Percentiles rank a stretch among this genome's conserved stretches.
phyloP scores from a whole-genome alignment of 2,797 vertebrate species.

The Alca torda region DNA sequence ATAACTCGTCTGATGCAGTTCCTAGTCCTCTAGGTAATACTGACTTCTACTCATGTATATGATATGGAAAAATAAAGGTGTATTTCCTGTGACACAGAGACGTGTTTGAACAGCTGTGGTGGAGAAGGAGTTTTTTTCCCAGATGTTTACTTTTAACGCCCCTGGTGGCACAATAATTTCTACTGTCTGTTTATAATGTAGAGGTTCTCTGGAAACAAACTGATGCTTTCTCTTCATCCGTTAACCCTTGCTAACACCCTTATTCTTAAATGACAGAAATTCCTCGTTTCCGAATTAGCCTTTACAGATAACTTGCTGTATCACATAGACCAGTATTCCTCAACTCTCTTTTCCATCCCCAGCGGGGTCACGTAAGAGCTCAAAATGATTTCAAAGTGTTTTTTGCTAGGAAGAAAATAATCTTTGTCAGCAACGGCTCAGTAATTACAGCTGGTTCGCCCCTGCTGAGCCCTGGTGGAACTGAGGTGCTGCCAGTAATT shows the following conservation, averaged over 20 bases:
- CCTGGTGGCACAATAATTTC: neutral
- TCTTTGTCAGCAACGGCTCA: neutral
- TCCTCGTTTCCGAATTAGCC: neutral
- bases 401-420: slow-evolving; percentile 2
- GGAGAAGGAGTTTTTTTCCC: neutral
- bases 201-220: neutral
- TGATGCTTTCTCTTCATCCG: neutral
- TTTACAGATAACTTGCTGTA: neutral
- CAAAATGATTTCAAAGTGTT: neutral
- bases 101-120: neutral
- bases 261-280: neutral
- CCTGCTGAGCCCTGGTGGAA: slow-evolving; percentile 11
- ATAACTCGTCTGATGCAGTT: neutral
- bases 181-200: neutral
- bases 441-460: neutral
- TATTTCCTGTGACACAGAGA: neutral
- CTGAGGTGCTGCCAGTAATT: neutral
- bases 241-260: neutral
- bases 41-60: neutral
- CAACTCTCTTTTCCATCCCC: neutral
- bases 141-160: neutral
- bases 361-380: neutral
- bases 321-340: neutral
- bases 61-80: neutral
- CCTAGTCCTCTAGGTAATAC: neutral